These are phyloP conservation scores for Ovis canadensis DNA, from an alignment of 2,113 vertebrate genomes.

Conservation along the genomic window DNA sequence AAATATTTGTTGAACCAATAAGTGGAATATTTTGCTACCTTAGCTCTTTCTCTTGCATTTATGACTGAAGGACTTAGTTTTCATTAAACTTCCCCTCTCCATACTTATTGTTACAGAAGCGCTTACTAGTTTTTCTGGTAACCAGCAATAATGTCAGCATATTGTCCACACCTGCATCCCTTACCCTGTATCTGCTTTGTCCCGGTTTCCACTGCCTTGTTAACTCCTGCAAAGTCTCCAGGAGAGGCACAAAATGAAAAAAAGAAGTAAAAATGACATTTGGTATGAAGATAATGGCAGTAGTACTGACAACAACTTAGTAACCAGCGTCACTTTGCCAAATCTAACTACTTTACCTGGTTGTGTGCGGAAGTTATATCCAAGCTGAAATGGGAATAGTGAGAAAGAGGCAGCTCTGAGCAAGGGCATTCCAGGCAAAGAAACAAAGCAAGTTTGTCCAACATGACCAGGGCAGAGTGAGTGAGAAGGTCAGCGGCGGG, in stretches of 20 bases:
- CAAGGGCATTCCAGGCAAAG: not conserved
- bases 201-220: not conserved
- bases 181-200: not conserved
- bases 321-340: not conserved
- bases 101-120: not conserved
- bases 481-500: not conserved
- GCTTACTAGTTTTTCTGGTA: not conserved
- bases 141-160: not conserved
- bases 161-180: accelerated
- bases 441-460: not conserved
- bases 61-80: not conserved
- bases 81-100: too few species aligned
- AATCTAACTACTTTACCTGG: not conserved
- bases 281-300: not conserved
- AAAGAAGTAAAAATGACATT: not conserved
- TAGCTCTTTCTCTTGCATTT: not conserved
- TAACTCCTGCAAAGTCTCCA: not conserved
- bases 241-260: not conserved
- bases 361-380: not conserved
- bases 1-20: not conserved
- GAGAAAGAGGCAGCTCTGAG: not conserved
- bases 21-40: not conserved
- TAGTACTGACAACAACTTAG: too few species aligned
- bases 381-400: too few species aligned
- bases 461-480: not conserved